Conservation (phyloP, 37 sponge, comb jelly and placozoan genomes). For the Tethya wilhelma region DNA sequence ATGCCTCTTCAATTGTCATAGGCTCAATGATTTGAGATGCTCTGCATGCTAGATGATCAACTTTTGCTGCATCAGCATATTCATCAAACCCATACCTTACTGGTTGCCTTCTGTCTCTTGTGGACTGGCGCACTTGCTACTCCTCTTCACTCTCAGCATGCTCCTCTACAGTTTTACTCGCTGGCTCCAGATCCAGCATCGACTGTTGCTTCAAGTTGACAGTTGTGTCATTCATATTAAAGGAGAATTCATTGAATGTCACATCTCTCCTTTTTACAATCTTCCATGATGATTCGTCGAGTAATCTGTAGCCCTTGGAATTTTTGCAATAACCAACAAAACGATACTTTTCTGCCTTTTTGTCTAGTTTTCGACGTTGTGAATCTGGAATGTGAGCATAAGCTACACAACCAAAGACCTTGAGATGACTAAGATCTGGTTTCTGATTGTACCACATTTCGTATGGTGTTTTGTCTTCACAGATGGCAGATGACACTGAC, state of each 20-base stretch:
- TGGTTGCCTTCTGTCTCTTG: slow-evolving; percentile 21
- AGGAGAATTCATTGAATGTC: too few relatives aligned
- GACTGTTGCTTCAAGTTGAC: too few relatives aligned
- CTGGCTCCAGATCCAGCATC: background rate
- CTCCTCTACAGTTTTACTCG: background rate
- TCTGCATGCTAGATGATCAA: slow-evolving; percentile 17
- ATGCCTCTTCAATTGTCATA: slow-evolving; percentile 41
- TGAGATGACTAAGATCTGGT: slow-evolving; percentile 42
- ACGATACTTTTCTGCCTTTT: slow-evolving; percentile 29
- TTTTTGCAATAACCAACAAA: slow-evolving; percentile 39
- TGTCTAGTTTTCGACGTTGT: slow-evolving; percentile 31
- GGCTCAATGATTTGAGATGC: slow-evolving; percentile 15
- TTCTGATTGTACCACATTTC: slow-evolving; percentile 26
- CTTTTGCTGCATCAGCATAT: slow-evolving; percentile 39
- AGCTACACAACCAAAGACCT: slow-evolving; percentile 58
- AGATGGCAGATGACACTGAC: slow-evolving; percentile 16
- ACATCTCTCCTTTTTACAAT: too few relatives aligned
- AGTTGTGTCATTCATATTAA: too few relatives aligned
- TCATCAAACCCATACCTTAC: slow-evolving; percentile 52
- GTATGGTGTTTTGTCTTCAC: slow-evolving; percentile 26
- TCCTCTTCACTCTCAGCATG: too few relatives aligned
- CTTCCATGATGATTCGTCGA: too few relatives aligned
- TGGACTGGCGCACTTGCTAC: too few relatives aligned
- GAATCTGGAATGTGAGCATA: too few relatives aligned
- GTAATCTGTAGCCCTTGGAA: slow-evolving; percentile 13